Conservation (phyloP, 2,797 vertebrate genomes). For the Pogonophryne albipinna region DNA sequence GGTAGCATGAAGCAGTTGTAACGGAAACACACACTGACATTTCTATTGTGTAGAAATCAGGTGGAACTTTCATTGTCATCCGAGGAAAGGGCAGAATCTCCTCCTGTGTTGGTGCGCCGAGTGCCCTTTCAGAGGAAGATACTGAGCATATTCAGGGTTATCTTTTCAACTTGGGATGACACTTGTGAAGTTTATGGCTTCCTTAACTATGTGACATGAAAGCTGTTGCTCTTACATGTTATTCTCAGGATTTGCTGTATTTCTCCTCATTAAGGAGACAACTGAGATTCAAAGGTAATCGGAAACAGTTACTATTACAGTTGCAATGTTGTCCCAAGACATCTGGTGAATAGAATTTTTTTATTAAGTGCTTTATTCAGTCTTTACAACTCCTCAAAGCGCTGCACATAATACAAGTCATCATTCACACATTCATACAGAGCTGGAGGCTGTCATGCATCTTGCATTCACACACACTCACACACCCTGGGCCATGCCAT, state of each 20-base stretch:
- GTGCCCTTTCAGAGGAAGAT: constrained; percentile 37
- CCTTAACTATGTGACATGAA: not conserved
- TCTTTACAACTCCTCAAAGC: no score
- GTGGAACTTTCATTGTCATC: constrained; percentile 23
- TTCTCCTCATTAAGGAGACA: not conserved
- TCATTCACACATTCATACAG: no score
- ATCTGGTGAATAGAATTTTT: no score
- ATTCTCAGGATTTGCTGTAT: not conserved
- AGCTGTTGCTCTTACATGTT: not conserved
- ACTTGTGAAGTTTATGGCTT: not conserved
- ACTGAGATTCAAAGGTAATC: not conserved
- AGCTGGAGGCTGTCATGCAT: no score
- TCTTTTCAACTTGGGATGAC: constrained; percentile 17
- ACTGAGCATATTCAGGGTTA: not conserved
- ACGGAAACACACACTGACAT: constrained; percentile 20
- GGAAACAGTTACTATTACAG: not conserved
- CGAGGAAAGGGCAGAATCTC: constrained; percentile 51
- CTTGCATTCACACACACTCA: no score
- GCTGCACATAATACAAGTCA: no score
- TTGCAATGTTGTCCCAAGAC: not conserved
- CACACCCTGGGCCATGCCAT: no score
- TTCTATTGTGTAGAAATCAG: constrained; percentile 32
- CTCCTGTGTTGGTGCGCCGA: constrained; percentile 28
- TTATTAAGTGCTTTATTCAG: no score
- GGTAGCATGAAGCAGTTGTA: constrained; percentile 1